These are phyloP conservation scores for Conops quadrifasciatus DNA, from an alignment of 2,888 invertebrate species.

Conservation along the genomic window DNA sequence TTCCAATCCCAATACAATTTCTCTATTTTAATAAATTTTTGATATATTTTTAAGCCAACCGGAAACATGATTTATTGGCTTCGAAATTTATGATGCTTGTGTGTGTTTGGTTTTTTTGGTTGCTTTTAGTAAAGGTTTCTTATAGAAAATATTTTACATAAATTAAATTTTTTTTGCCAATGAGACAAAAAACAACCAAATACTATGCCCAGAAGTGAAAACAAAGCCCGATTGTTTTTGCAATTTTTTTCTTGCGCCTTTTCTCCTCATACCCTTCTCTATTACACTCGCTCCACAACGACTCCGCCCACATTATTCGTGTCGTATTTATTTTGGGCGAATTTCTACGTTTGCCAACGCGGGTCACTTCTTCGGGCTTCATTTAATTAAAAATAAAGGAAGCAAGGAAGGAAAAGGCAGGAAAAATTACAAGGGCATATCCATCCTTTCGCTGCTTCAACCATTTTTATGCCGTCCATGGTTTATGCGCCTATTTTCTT, in stretches of 20 bases:
- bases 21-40: too few species aligned
- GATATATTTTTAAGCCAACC: conserved; percentile 2
- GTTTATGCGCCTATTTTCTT: conserved; percentile 14
- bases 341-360: conserved; percentile 47
- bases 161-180: conserved; percentile 17
- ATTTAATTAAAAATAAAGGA: conserved; percentile 61
- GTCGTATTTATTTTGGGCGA: conserved; percentile 53
- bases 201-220: conserved; percentile 22
- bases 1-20: too few species aligned
- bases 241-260: conserved; percentile 18
- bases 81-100: conserved; percentile 56
- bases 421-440: conserved; percentile 21
- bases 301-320: conserved; percentile 7
- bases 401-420: conserved; percentile 36
- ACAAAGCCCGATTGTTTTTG: conserved; percentile 38
- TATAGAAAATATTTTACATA: conserved; percentile 27
- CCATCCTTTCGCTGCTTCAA: conserved; percentile 4
- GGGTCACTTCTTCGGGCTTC: conserved; percentile 63
- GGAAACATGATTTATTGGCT: conserved; percentile 62
- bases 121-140: conserved; percentile 48
- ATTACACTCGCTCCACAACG: not conserved
- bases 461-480: not conserved
- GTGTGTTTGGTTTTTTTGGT: conserved; percentile 23
- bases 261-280: not conserved
- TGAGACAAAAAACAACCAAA: conserved; percentile 18